A percentile compares a stretch with the other conserved stretches of the same genome.
Evolutionary conservation across 2,797 vertebrate genomes (phyloP).

Genomic region (Myotis findleyi): DNA sequence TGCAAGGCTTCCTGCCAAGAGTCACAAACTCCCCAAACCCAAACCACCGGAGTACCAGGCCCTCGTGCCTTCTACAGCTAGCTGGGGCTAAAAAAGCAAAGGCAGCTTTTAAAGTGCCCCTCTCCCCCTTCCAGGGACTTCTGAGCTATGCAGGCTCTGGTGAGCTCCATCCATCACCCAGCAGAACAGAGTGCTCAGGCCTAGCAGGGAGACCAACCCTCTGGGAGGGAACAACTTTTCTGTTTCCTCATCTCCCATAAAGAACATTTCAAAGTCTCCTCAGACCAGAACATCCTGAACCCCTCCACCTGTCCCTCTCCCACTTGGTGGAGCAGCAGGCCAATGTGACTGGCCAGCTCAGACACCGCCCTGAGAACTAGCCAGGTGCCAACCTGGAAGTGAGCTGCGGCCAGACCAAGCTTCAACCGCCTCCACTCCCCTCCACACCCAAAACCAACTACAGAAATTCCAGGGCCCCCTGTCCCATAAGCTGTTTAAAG

Average conservation of each 20-base stretch:
- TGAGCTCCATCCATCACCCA: slow-evolving; percentile 14
- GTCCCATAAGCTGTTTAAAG: slow-evolving; percentile 3
- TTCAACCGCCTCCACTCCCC: neutral
- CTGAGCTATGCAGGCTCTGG: neutral
- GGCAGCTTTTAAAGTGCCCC: neutral
- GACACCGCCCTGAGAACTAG: neutral
- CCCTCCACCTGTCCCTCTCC: neutral
- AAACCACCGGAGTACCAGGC: slow-evolving; percentile 9
- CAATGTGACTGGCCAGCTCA: neutral
- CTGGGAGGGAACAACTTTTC: slow-evolving; percentile 36
- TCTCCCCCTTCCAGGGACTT: neutral
- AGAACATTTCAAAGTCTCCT: slow-evolving; percentile 42
- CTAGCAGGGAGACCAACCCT: neutral
- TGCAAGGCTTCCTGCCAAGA: slow-evolving; percentile 50
- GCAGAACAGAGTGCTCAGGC: neutral
- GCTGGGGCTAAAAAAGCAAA: slow-evolving; percentile 1
- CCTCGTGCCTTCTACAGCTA: neutral
- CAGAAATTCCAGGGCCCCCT: slow-evolving; percentile 1
- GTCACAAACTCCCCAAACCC: slow-evolving; percentile 51
- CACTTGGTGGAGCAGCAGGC: neutral
- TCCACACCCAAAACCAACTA: neutral
- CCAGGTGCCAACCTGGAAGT: neutral
- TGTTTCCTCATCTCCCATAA: slow-evolving; percentile 41
- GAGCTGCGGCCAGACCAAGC: neutral
- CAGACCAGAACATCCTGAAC: neutral